A percentile compares a stretch with the other conserved stretches of the same genome.
Evolutionary conservation across 2,113 vertebrate species (phyloP).

Genomic region (Campylomormyrus numenius): DNA sequence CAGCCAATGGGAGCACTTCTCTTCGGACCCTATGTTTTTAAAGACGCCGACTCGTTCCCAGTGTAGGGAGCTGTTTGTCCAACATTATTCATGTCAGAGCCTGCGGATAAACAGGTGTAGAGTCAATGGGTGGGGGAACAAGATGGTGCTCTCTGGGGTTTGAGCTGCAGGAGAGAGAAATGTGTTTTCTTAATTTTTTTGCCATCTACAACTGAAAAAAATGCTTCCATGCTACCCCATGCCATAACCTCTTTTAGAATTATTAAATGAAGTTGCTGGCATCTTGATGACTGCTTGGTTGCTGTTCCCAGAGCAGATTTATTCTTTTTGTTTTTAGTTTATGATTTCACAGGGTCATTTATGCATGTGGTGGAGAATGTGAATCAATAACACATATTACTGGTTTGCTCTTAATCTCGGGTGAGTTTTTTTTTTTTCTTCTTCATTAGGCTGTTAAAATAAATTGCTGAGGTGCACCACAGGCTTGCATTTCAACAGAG

Average conservation of each 20-base stretch:
- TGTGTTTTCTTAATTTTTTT: conserved; percentile 15
- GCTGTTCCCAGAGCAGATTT: background rate
- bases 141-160: conserved; percentile 5
- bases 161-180: background rate
- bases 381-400: conserved; percentile 3
- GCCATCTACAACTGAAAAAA: background rate
- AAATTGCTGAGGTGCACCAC: no score
- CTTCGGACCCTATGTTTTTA: background rate
- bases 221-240: background rate
- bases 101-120: conserved; percentile 6
- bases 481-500: background rate
- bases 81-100: conserved; percentile 16
- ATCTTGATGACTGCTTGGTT: background rate
- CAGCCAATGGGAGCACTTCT: background rate
- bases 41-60: background rate
- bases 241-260: background rate
- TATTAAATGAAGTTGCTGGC: background rate
- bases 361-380: background rate
- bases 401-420: background rate
- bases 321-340: background rate
- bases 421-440: background rate
- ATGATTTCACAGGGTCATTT: background rate
- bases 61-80: background rate
- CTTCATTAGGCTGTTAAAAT: background rate
- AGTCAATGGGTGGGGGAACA: conserved; percentile 7